phyloP scores from a whole-genome alignment of 2,888 invertebrate genomes.

The Xanthia icteritia region DNA sequence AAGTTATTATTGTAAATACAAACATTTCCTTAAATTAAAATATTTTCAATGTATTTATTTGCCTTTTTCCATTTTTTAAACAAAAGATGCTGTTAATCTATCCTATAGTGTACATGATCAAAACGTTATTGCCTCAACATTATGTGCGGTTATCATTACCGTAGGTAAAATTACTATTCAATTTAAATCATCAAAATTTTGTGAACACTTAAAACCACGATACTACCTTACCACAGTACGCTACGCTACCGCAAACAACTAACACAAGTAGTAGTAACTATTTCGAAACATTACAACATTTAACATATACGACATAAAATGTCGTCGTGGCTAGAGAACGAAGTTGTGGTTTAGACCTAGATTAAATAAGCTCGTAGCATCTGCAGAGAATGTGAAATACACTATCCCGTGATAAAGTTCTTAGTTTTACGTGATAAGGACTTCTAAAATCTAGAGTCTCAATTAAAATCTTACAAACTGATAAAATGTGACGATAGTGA shows the following conservation, averaged over 20 bases:
- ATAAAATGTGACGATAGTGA: neutral
- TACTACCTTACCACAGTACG: neutral
- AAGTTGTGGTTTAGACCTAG: neutral
- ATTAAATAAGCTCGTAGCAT: neutral
- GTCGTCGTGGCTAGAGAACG: neutral
- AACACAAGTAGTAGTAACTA: neutral
- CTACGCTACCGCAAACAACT: neutral
- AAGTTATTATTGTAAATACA: constrained; percentile 53
- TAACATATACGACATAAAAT: neutral
- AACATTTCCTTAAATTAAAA: neutral
- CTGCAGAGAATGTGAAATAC: neutral
- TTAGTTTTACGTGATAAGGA: neutral
- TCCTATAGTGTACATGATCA: neutral
- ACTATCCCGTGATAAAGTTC: neutral
- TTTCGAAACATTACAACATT: constrained; percentile 28
- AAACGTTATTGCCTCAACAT: neutral
- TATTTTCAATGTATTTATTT: neutral
- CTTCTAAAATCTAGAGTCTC: neutral
- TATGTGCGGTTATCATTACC: neutral
- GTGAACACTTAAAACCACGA: too few species aligned
- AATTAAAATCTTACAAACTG: neutral
- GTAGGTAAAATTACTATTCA: neutral
- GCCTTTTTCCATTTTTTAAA: neutral
- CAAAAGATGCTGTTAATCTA: neutral
- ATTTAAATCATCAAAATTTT: constrained; percentile 1